Conservation (phyloP, 2,113 vertebrate genomes). For the Hemiprocne comata region DNA sequence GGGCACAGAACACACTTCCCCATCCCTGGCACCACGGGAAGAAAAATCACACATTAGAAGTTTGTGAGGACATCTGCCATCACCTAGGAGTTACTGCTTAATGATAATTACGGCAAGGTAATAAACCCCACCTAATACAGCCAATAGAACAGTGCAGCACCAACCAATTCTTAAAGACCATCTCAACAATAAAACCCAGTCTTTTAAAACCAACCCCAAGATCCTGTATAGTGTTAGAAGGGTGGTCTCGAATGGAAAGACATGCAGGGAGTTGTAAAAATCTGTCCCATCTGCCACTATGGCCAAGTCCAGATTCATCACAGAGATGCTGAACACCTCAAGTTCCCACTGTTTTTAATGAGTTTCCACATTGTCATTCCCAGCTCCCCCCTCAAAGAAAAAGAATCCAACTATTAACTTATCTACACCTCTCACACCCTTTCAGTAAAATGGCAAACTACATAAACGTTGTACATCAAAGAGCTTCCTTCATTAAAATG, state of each 20-base stretch:
- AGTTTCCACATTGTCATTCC: not conserved
- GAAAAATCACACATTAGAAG: not conserved
- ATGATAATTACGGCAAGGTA: not conserved
- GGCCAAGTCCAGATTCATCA: not conserved
- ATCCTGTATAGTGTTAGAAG: not conserved
- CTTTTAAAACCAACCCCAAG: not conserved
- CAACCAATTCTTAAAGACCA: not conserved
- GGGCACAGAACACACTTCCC: not conserved
- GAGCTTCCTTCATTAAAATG: constrained; percentile 56
- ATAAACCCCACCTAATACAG: not conserved
- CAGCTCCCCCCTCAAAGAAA: not conserved
- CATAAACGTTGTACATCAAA: constrained; percentile 37
- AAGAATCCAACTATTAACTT: constrained; percentile 37
- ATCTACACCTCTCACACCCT: not conserved
- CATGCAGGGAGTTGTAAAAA: not conserved
- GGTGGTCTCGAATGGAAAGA: not conserved
- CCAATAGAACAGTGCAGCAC: not conserved
- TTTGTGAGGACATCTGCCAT: not conserved
- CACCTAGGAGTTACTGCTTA: not conserved
- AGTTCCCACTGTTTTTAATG: not conserved
- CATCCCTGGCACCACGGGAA: not conserved
- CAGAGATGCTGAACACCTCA: not conserved
- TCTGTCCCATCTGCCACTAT: not conserved
- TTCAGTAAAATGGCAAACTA: constrained; percentile 26
- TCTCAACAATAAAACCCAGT: not conserved